Evolutionary conservation across 2,797 vertebrate genomes (phyloP).

Genomic region (Potorous gilbertii): DNA sequence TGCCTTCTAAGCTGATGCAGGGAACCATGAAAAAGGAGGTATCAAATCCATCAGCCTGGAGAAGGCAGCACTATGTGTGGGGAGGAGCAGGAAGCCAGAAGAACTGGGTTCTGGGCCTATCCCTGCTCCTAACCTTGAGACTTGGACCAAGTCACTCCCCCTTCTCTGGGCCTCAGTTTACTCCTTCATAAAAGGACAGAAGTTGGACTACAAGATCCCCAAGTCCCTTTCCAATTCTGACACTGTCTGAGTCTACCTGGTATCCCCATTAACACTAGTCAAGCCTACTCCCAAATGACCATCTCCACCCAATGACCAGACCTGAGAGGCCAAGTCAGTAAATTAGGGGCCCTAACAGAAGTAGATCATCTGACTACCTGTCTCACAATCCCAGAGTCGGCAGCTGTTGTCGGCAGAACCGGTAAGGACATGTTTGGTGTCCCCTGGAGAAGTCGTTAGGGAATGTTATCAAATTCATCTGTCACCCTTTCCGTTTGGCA

Average conservation of each 20-base stretch:
- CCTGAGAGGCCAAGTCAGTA: background rate
- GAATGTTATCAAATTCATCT: constrained; percentile 41
- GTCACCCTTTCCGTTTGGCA: background rate
- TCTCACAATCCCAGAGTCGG: constrained; percentile 98
- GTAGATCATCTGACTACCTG: constrained; percentile 85
- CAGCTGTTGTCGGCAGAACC: constrained; percentile 99
- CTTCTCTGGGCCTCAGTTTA: background rate
- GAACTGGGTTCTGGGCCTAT: background rate
- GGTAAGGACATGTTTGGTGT: constrained; percentile 95
- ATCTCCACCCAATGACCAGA: background rate
- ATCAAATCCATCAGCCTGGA: background rate
- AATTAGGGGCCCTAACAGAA: background rate
- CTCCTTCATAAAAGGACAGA: background rate
- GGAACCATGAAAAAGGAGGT: background rate
- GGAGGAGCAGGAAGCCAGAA: background rate
- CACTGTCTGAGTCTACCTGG: background rate
- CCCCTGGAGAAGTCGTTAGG: constrained; percentile 91
- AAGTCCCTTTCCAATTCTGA: background rate
- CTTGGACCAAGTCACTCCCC: background rate
- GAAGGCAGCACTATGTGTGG: background rate
- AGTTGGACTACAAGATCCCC: background rate
- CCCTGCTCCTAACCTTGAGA: background rate
- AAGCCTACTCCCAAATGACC: background rate
- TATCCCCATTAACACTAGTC: background rate
- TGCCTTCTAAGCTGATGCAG: background rate